Conservation (phyloP, 1,140 invertebrate genomes). For the Triops longicaudatus region DNA sequence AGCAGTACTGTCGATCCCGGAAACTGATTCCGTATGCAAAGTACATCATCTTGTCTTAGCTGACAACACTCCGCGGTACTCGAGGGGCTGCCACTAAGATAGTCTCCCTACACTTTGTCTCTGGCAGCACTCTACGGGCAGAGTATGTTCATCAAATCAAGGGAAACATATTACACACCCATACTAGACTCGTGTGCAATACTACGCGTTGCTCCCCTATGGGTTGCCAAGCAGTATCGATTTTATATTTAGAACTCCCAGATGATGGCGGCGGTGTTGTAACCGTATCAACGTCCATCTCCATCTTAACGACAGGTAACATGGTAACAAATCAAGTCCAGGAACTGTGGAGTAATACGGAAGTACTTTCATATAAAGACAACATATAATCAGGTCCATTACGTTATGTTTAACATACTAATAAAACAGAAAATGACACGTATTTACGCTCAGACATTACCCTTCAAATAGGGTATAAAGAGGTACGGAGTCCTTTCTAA, state of each 20-base stretch:
- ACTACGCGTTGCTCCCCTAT: background rate
- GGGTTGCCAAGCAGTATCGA: background rate
- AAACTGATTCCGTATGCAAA: background rate
- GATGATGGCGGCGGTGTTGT: background rate
- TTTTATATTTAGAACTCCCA: background rate
- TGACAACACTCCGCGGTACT: background rate
- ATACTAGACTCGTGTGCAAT: background rate
- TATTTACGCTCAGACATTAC: no score
- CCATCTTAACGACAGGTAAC: background rate
- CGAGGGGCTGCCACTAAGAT: no score
- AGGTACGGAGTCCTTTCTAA: no score
- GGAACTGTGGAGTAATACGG: background rate
- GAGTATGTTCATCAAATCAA: slow-evolving; percentile 1
- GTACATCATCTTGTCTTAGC: background rate
- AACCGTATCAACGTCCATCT: background rate
- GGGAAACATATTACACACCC: background rate
- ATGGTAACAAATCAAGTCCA: background rate
- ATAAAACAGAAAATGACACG: no score
- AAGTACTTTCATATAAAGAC: background rate
- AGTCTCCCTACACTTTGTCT: no score
- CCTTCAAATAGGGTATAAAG: no score
- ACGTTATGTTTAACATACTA: no score
- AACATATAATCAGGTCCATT: no score
- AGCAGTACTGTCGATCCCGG: background rate
- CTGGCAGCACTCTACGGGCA: background rate